phyloP scores from a whole-genome alignment of 2,797 vertebrate species.

The Sebastes ruberrimus region DNA sequence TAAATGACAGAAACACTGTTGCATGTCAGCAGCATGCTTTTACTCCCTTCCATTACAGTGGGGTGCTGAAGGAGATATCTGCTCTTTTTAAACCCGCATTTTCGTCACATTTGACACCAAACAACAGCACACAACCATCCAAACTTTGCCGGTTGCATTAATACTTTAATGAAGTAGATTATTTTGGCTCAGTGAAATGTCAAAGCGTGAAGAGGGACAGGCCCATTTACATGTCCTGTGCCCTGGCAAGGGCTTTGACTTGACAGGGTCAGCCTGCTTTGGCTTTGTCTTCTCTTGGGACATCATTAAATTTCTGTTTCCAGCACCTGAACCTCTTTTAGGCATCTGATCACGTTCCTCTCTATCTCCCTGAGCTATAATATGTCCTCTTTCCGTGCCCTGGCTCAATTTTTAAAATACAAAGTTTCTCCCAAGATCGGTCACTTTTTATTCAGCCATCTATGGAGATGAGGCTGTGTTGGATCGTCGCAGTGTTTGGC shows the following conservation, averaged over 20 bases:
- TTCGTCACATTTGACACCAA: slow-evolving; percentile 3
- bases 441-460: slow-evolving; percentile 45
- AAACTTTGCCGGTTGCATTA: slow-evolving; percentile 10
- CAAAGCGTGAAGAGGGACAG: slow-evolving; percentile 45
- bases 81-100: neutral
- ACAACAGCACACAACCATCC: neutral
- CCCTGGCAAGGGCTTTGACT: slow-evolving; percentile 63
- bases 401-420: slow-evolving; percentile 60
- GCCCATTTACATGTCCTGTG: slow-evolving; percentile 69
- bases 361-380: slow-evolving; percentile 59
- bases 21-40: slow-evolving; percentile 32
- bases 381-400: slow-evolving; percentile 67
- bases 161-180: slow-evolving; percentile 49
- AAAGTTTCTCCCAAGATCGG: slow-evolving; percentile 51
- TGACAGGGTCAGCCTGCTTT: slow-evolving; percentile 75
- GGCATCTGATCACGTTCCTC: slow-evolving; percentile 66
- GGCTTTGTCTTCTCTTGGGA: slow-evolving; percentile 72
- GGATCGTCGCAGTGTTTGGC: slow-evolving; percentile 24
- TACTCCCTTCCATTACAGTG: neutral
- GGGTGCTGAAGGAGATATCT: neutral
- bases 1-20: slow-evolving; percentile 51
- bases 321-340: slow-evolving; percentile 73
- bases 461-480: slow-evolving; percentile 33
- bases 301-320: slow-evolving; percentile 79
- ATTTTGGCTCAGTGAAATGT: slow-evolving; percentile 60